These are phyloP conservation scores for Antechinus flavipes DNA, from an alignment of 2,113 vertebrate genomes.

Conservation along the genomic window DNA sequence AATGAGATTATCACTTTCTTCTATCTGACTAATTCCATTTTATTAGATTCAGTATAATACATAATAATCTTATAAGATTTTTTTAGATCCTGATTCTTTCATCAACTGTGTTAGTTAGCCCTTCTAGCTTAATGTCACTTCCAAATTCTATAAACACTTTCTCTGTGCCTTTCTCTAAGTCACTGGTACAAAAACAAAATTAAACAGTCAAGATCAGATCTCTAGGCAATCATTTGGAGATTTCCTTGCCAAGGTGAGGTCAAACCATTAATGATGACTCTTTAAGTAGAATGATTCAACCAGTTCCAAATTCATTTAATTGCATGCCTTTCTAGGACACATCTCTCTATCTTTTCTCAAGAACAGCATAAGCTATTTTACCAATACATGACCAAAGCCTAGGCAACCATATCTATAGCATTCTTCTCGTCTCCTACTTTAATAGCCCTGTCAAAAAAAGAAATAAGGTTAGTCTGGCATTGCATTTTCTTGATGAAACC, in stretches of 20 bases:
- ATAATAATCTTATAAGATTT: not conserved
- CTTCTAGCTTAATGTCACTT: not conserved
- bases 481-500: not conserved
- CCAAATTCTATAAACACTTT: not conserved
- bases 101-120: not conserved
- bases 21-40: not conserved
- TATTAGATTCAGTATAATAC: not conserved
- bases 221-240: not conserved
- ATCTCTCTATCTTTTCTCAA: not conserved
- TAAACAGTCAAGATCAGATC: not conserved
- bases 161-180: not conserved
- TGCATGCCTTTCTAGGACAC: not conserved
- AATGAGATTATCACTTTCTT: not conserved
- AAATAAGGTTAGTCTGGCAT: not conserved
- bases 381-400: not conserved
- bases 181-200: not conserved
- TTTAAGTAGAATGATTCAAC: not conserved
- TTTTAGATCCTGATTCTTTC: not conserved
- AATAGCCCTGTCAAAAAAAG: not conserved
- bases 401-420: not conserved
- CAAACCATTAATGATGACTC: not conserved
- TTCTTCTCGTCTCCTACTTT: not conserved
- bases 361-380: not conserved
- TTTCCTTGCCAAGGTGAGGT: not conserved
- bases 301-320: not conserved